Base-by-base conservation (phyloP, 2,113 vertebrate species). In the Tauraco erythrolophus region DNA sequence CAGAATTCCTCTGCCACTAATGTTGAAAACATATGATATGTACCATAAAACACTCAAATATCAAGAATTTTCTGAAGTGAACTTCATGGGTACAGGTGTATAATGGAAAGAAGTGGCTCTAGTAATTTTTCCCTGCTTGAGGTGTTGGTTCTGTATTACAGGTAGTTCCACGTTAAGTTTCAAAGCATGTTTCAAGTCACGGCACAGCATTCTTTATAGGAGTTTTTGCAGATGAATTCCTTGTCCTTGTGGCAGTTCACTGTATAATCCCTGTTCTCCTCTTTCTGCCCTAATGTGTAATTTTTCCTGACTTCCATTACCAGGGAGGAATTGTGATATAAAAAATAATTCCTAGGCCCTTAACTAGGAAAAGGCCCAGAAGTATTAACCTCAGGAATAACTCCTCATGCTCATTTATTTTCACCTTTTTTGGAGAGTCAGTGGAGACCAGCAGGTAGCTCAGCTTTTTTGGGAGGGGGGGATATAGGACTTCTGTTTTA, bases 251-350 rank as follows among this genome's bases (percentile, higher is more conserved):
- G 48, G 53, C 54, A 90, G 62, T 43, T 50, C 60, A 70, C 16
- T 80, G 31, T 45, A 86, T 85, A 93, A 92, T 88, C 66, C 85
- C 48, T 48, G 27, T 56, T 33, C 35, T 92, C 51, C 58, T n/a
- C 81, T 93, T 93, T 57, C 62, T 87, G 39, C 31, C 53, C 57
- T 81, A 86, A 83, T 56, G 64, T 75, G 27, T 35, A 68, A 77
- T 92, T 53, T 94, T 95, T 96, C 58, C 53, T 61, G 64, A 60
- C 53, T 91, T 93, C 79, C 35, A 82, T 91, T 95, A 57, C 39
- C 33, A 84, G 60, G 39, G 87, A 91, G 53, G 68, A 88, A 77
- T 77, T 77, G 69, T 39, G 69, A 70, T 80, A 90, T 39, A 92
- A 83, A 92, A 95, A 77, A 81, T 88, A 93, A 83, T 88, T 89